Base-by-base conservation (phyloP, 2,888 invertebrate genomes). In the Lampropteryx suffumata region DNA sequence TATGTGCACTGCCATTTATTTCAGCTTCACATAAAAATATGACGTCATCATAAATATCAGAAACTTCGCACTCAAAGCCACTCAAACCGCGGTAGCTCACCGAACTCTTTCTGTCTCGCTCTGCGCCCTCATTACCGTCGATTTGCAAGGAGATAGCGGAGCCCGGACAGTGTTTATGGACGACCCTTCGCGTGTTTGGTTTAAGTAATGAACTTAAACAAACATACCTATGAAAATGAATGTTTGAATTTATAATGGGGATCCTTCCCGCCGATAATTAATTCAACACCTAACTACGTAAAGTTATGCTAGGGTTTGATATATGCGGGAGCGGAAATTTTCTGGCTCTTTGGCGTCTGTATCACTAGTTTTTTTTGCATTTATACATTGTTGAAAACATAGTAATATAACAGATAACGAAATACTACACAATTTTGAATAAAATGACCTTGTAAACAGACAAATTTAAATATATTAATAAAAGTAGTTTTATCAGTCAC, bases 91-190 rank as follows among this genome's bases (percentile, higher is more conserved):
- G 21, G 33, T 33, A 53, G 44, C 46, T 35, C 11, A 33, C 40
- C 54, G 42, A 50, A 37, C 36, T 50, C 45, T 54, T 51, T 33
- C 64, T 49, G 46, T 73, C 70, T 61, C 69, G 56, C 57, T 71
- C 65, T 60, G 56, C 53, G 17, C 60, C 59, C 64, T 73, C 67
- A 71, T 76, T 73, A 73, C 64, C 48, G 55, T 51, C 57, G 68
- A 76, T 76, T 73, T 66, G 64, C 70, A 62, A 66, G 53, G 56
- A 64, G 70, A 74, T 73, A 73, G 59, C 62, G 57, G 42, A 59
- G 57, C 50, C 47, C 57, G 61, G 61, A 50, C 69, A 65, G 64
- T 73, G 72, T 73, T 74, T 73, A 73, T 71, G 65, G 65, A 70
- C 61, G 64, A 59, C 64, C 67, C 58, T 48, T 55, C 53, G 53